Percentiles rank a stretch among this genome's conserved stretches.
These are phyloP conservation scores for Eilema griseolum DNA, from an alignment of 2,888 invertebrate species.

Conservation along the genomic window DNA sequence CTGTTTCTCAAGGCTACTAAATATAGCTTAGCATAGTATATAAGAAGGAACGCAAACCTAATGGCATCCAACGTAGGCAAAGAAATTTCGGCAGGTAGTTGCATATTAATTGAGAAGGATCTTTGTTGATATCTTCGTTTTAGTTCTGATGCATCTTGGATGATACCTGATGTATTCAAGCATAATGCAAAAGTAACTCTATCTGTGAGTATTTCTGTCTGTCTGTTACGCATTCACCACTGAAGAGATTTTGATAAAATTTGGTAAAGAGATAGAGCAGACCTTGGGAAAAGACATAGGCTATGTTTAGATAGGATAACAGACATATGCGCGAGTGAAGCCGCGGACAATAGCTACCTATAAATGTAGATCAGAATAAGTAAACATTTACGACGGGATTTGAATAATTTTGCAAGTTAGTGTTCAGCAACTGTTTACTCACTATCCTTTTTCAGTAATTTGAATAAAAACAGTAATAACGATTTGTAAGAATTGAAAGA, in stretches of 20 bases:
- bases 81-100: slow-evolving; percentile 82
- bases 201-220: no score
- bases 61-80: slow-evolving; percentile 68
- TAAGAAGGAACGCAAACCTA: slow-evolving; percentile 38
- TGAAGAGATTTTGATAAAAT: no score
- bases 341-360: no score
- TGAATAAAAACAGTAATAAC: neutral
- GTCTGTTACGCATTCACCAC: no score
- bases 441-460: no score
- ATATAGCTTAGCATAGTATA: slow-evolving; percentile 45
- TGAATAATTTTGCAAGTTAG: no score
- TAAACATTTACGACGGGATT: no score
- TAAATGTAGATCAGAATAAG: no score
- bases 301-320: no score
- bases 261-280: no score
- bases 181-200: neutral
- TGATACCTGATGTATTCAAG: neutral
- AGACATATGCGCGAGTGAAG: no score
- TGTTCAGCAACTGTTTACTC: neutral
- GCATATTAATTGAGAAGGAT: slow-evolving; percentile 69
- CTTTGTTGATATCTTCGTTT: slow-evolving; percentile 65
- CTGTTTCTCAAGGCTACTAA: neutral
- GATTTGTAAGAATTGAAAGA: neutral
- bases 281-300: no score
- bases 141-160: slow-evolving; percentile 34